Percentiles rank a stretch among this genome's conserved stretches.
phyloP scores from a whole-genome alignment of 2,888 invertebrate genomes.

The Sclerodermus sp. region DNA sequence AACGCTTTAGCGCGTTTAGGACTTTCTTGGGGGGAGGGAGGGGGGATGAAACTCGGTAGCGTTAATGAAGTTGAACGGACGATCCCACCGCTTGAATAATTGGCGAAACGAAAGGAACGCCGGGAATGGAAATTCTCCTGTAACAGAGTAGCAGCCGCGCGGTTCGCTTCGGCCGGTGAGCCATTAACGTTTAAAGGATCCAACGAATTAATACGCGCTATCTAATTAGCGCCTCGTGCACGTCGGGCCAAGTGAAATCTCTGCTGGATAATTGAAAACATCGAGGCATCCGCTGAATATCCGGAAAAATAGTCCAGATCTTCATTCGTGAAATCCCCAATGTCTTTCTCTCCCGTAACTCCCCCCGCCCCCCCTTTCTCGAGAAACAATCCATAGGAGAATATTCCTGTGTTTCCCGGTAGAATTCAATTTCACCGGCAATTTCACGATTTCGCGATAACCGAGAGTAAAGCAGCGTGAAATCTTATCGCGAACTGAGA shows the following conservation, averaged over 20 bases:
- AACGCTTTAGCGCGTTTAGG: too few relatives aligned
- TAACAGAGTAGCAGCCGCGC: not conserved
- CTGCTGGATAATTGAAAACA: constrained; percentile 32
- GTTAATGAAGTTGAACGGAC: constrained; percentile 14
- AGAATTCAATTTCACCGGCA: too few relatives aligned
- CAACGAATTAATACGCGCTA: constrained; percentile 42
- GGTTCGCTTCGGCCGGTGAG: constrained; percentile 16
- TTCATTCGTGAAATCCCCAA: too few relatives aligned
- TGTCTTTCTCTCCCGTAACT: too few relatives aligned
- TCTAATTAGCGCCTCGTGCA: constrained; percentile 35
- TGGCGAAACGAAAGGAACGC: not conserved
- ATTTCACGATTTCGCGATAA: too few relatives aligned
- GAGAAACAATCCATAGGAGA: too few relatives aligned
- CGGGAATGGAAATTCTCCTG: not conserved
- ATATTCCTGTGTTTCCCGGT: too few relatives aligned
- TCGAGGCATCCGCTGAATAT: too few relatives aligned
- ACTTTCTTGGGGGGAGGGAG: not conserved
- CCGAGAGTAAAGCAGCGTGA: too few relatives aligned
- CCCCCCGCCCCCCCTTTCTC: too few relatives aligned
- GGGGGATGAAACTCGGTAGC: constrained; percentile 8
- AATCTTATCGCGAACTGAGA: too few relatives aligned
- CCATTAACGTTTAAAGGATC: constrained; percentile 41
- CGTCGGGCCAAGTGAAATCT: constrained; percentile 17
- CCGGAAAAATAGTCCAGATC: too few relatives aligned
- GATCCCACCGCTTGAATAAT: constrained; percentile 1